phyloP scores from a whole-genome alignment of 2,888 invertebrate genomes.

The Strigamia maritima region DNA sequence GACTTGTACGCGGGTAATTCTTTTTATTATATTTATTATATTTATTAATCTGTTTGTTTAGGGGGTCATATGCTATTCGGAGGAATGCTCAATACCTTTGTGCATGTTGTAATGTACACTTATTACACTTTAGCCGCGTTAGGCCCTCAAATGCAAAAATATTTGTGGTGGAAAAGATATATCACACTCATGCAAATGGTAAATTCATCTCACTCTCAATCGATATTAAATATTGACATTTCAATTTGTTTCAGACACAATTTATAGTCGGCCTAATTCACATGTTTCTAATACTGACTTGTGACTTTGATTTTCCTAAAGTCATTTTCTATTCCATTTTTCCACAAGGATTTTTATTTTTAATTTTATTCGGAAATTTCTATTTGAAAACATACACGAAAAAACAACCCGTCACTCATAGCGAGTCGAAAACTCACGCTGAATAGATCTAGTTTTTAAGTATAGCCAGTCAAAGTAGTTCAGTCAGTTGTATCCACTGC shows the following conservation, averaged over 20 bases:
- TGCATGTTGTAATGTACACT: conserved; percentile 95
- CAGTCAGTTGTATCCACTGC: too few species aligned
- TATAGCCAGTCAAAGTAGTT: too few species aligned
- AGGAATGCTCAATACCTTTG: too few species aligned
- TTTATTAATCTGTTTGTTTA: too few species aligned
- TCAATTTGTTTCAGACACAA: not conserved
- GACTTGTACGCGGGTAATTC: too few species aligned
- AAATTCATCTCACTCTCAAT: conserved; percentile 47
- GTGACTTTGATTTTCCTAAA: not conserved
- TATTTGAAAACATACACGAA: not conserved
- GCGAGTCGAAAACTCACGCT: too few species aligned
- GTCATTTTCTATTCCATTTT: not conserved
- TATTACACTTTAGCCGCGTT: conserved; percentile 94
- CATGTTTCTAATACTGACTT: not conserved
- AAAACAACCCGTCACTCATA: not conserved
- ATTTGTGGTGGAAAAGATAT: conserved; percentile 96
- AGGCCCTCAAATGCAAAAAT: conserved; percentile 88
- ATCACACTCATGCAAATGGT: conserved; percentile 94
- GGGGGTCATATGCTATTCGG: too few species aligned
- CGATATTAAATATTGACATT: too few species aligned
- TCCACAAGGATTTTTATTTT: not conserved
- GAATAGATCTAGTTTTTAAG: too few species aligned
- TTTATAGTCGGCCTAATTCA: not conserved
- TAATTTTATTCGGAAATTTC: not conserved
- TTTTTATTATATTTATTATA: too few species aligned